Evolutionary conservation across 2,888 invertebrate species (phyloP), one percentile per base, ranked within the genome.

Genomic region (Candidula unifasciata): DNA sequence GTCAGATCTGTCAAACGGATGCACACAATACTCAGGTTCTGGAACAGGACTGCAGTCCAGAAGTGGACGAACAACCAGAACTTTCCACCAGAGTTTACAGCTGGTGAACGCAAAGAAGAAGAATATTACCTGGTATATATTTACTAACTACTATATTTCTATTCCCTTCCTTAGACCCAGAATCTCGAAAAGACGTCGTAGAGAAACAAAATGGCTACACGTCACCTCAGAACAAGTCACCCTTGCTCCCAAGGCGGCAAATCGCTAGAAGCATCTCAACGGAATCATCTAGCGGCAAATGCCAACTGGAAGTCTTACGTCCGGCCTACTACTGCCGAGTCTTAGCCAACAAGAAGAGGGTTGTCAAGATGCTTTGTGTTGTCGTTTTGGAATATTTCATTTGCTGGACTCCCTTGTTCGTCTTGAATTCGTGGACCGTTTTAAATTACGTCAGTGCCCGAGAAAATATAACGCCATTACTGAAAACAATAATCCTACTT

Each of bases 341-440:
- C 6, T 80, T 90, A 24, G 66, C 85, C 60, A 89, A 89, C 87
- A 85, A 90, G 88, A 91, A 90, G 86, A 86, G 92, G 6, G 92
- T 92, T 83, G 91, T 92, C 86, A 95, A 96, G 90, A 98, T 97
- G 97, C 95, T 98, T 74, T 97, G 97, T 89, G 97, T 97, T 8
- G 96, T 98, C 24, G 97, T 98, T 16, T 94, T 97, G 80, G 97
- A 97, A 92, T 98, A 97, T 93, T 98, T 98, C 94, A 95, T 97
- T 24, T 97, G 97, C 93, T 98, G 97, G 97, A 96, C 97, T 0
- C 97, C 97, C 0, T 93, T 97, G 2, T 97, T 97, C 90, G 95
- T 96, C 16, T 95, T 97, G 88, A 97, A 97, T 93, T 97, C 97
- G 0, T 95, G 95, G 95, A 96, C 96, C 89, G 94, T 96, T 24